These are phyloP conservation scores for Philereme transversata DNA, from an alignment of 2,888 invertebrate genomes.

Conservation along the genomic window DNA sequence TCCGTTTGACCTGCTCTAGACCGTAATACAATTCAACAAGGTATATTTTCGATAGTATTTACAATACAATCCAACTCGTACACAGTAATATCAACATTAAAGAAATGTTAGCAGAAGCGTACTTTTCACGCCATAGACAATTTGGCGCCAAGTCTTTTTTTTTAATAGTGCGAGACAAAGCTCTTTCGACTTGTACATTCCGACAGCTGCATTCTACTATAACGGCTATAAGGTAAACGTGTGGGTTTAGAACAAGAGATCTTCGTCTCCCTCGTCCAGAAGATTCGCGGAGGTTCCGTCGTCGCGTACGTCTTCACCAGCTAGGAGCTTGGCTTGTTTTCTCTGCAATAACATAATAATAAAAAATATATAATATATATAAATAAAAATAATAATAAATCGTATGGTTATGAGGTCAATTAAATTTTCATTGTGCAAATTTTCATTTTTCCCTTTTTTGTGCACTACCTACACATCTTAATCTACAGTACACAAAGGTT, in stretches of 20 bases:
- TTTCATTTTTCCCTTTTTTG: no score
- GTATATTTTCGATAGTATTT: slow-evolving; percentile 59
- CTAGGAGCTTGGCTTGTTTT: slow-evolving; percentile 52
- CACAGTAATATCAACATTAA: slow-evolving; percentile 70
- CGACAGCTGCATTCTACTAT: slow-evolving; percentile 59
- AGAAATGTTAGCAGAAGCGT: slow-evolving; percentile 15
- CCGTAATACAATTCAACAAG: slow-evolving; percentile 41
- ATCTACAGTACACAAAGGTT: no score
- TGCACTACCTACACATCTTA: no score
- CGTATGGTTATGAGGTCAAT: no score
- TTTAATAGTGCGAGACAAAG: slow-evolving; percentile 18
- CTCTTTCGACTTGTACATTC: slow-evolving; percentile 5
- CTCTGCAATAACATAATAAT: slow-evolving; percentile 51
- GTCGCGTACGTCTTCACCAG: slow-evolving; percentile 60
- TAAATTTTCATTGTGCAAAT: no score
- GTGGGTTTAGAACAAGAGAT: slow-evolving; percentile 90
- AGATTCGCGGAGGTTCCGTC: slow-evolving; percentile 85
- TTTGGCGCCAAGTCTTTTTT: background rate
- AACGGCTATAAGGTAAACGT: slow-evolving; percentile 47
- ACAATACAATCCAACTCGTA: slow-evolving; percentile 60
- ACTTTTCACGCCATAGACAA: slow-evolving; percentile 6
- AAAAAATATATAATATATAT: no score
- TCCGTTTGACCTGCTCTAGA: slow-evolving; percentile 32
- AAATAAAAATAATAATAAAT: no score
- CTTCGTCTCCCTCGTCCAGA: slow-evolving; percentile 94